Evolutionary conservation across 2,888 invertebrate species (phyloP), one percentile per base, ranked within the genome.

Genomic region (Micoletzkya japonica): DNA sequence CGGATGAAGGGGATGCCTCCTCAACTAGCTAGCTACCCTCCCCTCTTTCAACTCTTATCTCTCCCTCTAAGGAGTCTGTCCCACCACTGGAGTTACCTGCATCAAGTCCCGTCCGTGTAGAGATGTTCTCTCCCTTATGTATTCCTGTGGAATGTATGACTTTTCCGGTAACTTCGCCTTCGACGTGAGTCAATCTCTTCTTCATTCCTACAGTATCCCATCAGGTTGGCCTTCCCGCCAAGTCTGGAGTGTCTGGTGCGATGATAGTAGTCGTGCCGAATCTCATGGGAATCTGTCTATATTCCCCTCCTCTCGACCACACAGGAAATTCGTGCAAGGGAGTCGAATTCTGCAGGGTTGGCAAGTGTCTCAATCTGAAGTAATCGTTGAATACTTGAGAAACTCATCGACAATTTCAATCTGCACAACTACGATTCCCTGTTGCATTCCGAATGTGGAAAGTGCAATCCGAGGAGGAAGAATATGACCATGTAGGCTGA

Each of bases 91-190:
- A 24, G 83, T 84, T 60, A 73, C 76, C 28, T 78, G 81, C 76
- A 77, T 84, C 37, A 73, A 71, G 28, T 77, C 92, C 94, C 1
- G 71, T 93, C 39, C 89, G 95, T 78, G 97, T 95, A 36, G 94
- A 94, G 88, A 97, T 87, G 95, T 95, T 0, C 89, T 97, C 44
- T 95, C 95, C 14, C 89, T 97, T 75, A 97, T 97, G 97, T 94
- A 95, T 87, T 95, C 95, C 76, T 97, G 96, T 86, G 92, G 96
- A n/a, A 68, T 79, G 79, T 79, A 79, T 54, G 79, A 79, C 66
- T 76, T 72, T 26, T 76, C 75, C 14, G 79, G 79, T 59, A 76
- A 79, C 68, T 79, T 96, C 86, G 95, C 96, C 32, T 94, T 94
- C 87, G 92, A 91, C 87, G 91, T 91, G 85, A 83, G 81, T 60